Evolutionary conservation across 2,113 vertebrate genomes (phyloP).

Genomic region (Bambusicola thoracicus): DNA sequence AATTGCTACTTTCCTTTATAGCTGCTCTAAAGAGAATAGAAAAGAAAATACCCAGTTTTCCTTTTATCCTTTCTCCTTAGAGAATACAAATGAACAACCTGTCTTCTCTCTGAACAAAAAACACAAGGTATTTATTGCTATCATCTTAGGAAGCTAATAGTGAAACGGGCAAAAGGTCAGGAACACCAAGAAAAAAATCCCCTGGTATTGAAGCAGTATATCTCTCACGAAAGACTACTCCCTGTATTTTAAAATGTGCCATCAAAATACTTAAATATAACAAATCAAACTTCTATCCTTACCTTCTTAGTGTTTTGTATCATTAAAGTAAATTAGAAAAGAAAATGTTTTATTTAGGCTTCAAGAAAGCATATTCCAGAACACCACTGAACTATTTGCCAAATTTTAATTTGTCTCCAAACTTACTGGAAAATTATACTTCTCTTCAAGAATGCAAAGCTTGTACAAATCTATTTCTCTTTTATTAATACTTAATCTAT

Average conservation of each 20-base stretch:
- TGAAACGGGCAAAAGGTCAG: slow-evolving; percentile 49
- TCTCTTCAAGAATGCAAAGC: neutral
- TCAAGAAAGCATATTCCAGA: neutral
- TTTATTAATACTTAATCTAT: neutral
- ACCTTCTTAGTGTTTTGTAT: neutral
- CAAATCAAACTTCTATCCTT: slow-evolving; percentile 4
- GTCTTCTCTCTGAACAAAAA: slow-evolving; percentile 57
- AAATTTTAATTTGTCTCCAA: neutral
- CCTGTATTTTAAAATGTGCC: slow-evolving; percentile 14
- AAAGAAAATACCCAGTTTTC: slow-evolving; percentile 64
- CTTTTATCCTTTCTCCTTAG: slow-evolving; percentile 66
- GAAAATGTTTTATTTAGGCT: neutral
- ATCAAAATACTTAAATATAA: neutral
- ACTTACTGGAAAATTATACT: slow-evolving; percentile 12
- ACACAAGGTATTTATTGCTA: slow-evolving; percentile 63
- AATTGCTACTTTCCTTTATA: slow-evolving; percentile 74
- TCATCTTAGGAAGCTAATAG: slow-evolving; percentile 66
- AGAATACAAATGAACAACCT: slow-evolving; percentile 63
- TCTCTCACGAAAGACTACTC: slow-evolving; percentile 36
- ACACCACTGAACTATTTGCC: neutral
- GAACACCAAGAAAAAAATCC: slow-evolving; percentile 57
- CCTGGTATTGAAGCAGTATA: slow-evolving; percentile 36
- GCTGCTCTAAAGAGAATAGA: slow-evolving; percentile 69
- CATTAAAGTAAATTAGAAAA: slow-evolving; percentile 14
- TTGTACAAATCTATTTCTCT: slow-evolving; percentile 5